Base-by-base conservation (phyloP, 2,888 invertebrate species). In the Dromius quadrimaculatus region DNA sequence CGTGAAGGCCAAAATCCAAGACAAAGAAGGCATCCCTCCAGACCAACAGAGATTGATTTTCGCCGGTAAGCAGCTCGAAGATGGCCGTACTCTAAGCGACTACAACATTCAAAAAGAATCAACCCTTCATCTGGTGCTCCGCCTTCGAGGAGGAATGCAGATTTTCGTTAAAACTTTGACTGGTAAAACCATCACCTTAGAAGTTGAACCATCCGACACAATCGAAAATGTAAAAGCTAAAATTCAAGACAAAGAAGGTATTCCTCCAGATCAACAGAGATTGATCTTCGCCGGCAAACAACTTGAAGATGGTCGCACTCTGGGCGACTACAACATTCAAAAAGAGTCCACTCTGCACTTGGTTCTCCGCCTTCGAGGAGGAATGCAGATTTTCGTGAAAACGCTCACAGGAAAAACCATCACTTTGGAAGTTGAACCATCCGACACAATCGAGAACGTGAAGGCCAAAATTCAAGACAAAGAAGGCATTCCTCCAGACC, bases 11-110 rank as follows among this genome's bases (percentile, higher is more conserved):
- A 94, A 94, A 81, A 94, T 94, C 76, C 93, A 94, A 79, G 93
- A 94, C 76, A 94, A 94, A 82, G 94, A 94, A 81, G 94, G 94
- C 62, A 94, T 94, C 76, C 94, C 94, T 0, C 94, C 94, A 76
- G 94, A 94, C 82, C 93, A 94, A 81, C 94, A 94, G 81, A 88
- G 94, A 81, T 85, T 94, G 78, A 94, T 94, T 81, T 94, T 95
- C 80, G 94, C 94, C 79, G 95, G 95, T 72, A 95, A 95, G 83
- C 95, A 95, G 82, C 83, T 96, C 77, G 95, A 95, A 85, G 95
- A 95, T 88, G 94, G 94, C 2, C 90, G 94, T 71, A 86, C 85
- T 78, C 83, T 84, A 73, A 92, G 92, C 0, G 93, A 88, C 82
- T 89, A 87, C 85, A 90, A 85, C 80, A 90, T 85, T 81, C 89